Base-by-base conservation (phyloP, 2,113 vertebrate species). In the Phalacrocorax brasilianus region DNA sequence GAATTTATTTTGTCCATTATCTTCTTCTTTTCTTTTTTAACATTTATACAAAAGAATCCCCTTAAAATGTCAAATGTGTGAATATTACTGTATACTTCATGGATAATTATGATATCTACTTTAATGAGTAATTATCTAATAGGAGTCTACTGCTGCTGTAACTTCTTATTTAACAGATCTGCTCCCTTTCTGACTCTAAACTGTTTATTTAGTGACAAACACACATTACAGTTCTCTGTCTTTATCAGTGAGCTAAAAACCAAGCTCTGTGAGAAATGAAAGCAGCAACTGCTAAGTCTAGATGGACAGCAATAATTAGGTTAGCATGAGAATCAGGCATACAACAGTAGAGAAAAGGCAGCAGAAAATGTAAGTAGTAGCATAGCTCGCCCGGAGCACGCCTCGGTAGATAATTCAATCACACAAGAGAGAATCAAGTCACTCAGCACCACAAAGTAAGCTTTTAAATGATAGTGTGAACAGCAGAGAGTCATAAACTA, bases 1-100 rank as follows among this genome's bases (percentile, higher is more conserved):
- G 11, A 58, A 68, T 70, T 59, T 38, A 47, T 66, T 74, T 56
- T 74, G 13, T 26, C 14, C 15, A 23, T 75, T 30, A 53, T 11
- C 35, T 75, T 52, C 0, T 3, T 11, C 35, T 82, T 52, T 0
- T 3, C 74, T 74, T 56, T 61, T 4, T 24, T 18, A 77, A 38
- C 19, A 78, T 6, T 14, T 38, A 42, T 4, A 4, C 6, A 80
- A 67, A 61, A 45, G 75, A 50, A 58, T 22, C 12, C 6, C 11
- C 22, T 44, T 47, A 78, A 88, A 91, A 85, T 47, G 8, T 8
- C 23, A 56, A 61, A 73, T 65, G 8, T 13, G 4, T 65, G 16
- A 81, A 11, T 66, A 56, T 66, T 90, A 42, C 9, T 14, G 4
- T 19, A 19, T 30, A 28, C 2, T 45, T 76, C 24, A 68, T 73